These are phyloP conservation scores for Acropora tenuis DNA, from an alignment of 64 coral and sea anemone genomes.

Conservation along the genomic window DNA sequence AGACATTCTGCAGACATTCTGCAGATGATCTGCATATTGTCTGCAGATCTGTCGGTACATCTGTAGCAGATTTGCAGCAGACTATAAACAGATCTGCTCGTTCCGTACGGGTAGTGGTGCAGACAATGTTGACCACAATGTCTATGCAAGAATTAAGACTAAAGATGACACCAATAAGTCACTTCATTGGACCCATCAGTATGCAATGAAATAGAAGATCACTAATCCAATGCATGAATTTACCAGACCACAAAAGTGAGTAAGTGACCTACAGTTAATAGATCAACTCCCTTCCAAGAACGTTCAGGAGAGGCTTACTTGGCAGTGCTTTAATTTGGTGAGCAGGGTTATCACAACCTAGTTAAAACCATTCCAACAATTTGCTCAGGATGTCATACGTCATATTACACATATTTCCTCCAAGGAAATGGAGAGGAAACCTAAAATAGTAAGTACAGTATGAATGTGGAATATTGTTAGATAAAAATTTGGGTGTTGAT, in stretches of 20 bases:
- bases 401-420: slow-evolving; percentile 39
- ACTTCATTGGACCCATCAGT: slow-evolving; percentile 66
- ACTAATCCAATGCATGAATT: slow-evolving; percentile 3
- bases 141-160: slow-evolving; percentile 49
- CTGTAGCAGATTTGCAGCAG: too few relatives aligned
- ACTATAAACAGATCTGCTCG: too few relatives aligned
- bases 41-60: too few relatives aligned
- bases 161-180: slow-evolving; percentile 51
- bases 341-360: slow-evolving; percentile 40
- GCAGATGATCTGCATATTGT: too few relatives aligned
- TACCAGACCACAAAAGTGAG: background rate
- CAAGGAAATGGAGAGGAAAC: slow-evolving; percentile 20
- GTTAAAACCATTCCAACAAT: background rate
- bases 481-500: too few relatives aligned
- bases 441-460: slow-evolving; percentile 45
- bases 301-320: slow-evolving; percentile 17
- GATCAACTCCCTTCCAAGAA: slow-evolving; percentile 17
- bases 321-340: slow-evolving; percentile 41
- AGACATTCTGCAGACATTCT: too few relatives aligned
- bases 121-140: slow-evolving; percentile 56
- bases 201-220: slow-evolving; percentile 18
- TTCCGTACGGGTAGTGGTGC: too few relatives aligned
- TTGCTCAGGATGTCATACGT: slow-evolving; percentile 1
- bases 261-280: too few relatives aligned
- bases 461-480: background rate